A percentile compares a stretch with the other conserved stretches of the same genome.
phyloP scores from a whole-genome alignment of 2,888 invertebrate genomes.

The Ramazzottius varieornatus region DNA sequence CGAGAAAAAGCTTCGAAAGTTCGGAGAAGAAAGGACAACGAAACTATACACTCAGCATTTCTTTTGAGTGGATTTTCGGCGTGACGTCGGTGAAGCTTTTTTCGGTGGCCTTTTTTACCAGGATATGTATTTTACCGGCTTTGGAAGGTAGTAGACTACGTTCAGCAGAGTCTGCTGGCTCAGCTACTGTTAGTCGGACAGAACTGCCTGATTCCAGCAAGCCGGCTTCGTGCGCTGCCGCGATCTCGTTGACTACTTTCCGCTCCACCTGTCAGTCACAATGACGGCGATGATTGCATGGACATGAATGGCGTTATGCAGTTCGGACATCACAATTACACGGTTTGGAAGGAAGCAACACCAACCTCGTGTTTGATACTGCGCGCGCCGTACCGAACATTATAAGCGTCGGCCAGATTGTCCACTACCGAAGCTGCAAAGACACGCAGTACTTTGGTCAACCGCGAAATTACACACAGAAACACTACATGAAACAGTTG shows the following conservation, averaged over 20 bases:
- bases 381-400: conserved; percentile 65
- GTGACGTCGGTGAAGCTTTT: background rate
- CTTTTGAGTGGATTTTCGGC: background rate
- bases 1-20: no score
- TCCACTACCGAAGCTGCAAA: conserved; percentile 46
- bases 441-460: no score
- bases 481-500: no score
- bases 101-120: background rate
- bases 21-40: no score
- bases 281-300: no score
- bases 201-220: background rate
- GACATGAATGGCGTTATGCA: no score
- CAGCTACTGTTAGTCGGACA: background rate
- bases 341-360: no score
- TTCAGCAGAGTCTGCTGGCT: background rate
- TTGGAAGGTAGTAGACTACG: background rate
- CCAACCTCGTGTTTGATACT: conserved; percentile 53
- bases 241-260: conserved; percentile 41
- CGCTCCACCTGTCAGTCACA: no score
- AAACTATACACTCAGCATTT: no score
- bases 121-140: background rate
- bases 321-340: no score
- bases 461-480: no score
- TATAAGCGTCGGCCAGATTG: conserved; percentile 51
- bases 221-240: conserved; percentile 32